Evolutionary conservation across 2,797 vertebrate species (phyloP), one percentile per base, ranked within the genome.

Genomic region (Enteromius argenteus): DNA sequence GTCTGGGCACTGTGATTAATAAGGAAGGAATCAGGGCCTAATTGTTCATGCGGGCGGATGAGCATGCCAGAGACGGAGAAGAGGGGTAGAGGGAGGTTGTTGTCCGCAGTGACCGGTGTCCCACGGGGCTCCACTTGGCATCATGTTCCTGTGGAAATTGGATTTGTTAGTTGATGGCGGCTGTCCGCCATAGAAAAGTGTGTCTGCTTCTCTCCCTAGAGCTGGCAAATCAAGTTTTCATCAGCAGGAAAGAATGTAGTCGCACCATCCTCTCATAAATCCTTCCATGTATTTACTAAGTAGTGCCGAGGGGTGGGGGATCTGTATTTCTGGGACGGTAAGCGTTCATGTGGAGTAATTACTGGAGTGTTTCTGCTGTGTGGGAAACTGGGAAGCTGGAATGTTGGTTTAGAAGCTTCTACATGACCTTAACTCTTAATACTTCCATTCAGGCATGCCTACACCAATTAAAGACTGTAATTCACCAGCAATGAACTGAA

Each of bases 1-100:
- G 89, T 94, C 87, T 88, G 91, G 92, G 92, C 90, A 90, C 91
- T 93, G 91, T 92, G 93, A 95, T 94, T 95, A 95, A 94, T 92
- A 92, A 92, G 91, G 88, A 86, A 91, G 92, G 93, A 96, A 94
- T 95, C 92, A 91, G 92, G 89, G 89, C 89, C 89, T 95, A 95
- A 95, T 95, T 95, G 94, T 95, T 94, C 94, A 92, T 91, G 91
- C 84, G 81, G 88, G 86, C 80, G 80, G 90, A 88, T 23, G 60
- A 75, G 64, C 66, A 78, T 80, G 86, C 53, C 56, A 69, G 51
- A 81, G 69, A 81, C 10, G 60, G 64, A 68, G 62, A 81, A 77
- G 67, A 51, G 77, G 58, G 73, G 53, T 58, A 75, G 60, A 53
- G 64, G n/a, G 73, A 73, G 19, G 76, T 58, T 79, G 85, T 68